Evolutionary conservation across 2,113 vertebrate genomes (phyloP), one percentile per base, ranked within the genome.

Genomic region (Vidua macroura): DNA sequence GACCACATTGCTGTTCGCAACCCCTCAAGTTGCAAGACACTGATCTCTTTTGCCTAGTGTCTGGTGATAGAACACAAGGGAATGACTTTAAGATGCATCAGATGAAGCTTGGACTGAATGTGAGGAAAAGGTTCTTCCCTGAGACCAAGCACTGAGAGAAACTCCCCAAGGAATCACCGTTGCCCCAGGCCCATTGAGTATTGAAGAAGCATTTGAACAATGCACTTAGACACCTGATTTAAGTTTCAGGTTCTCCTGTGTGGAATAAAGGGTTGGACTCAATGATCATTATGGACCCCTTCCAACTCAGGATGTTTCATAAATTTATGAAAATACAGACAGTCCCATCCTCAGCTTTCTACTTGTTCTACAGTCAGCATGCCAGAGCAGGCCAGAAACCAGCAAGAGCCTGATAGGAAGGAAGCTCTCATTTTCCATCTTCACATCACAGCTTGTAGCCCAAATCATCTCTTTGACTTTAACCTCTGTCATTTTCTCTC

Each of bases 141-240:
- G 28, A 89, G 16, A 6, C 37, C 1, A 8, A 67, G 48, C 14
- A 44, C 56, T 48, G 15, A 62, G 85, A 79, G 28, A 63, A 59
- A 35, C 24, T 91, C 11, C 30, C 3, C 8, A 41, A 15, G 5
- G 17, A 83, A 19, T 1, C 24, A 7, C 52, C n/a, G 25, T 43
- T 2, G 1, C 4, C 44, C 12, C 49, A 63, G 33, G 13, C 19
- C 13, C 15, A 1, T 1, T 58, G 24, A 28, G 23, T 70, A 18
- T 64, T 74, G 46, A 68, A 72, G 49, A 7, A 68, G 23, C 16
- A 41, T 75, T 74, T 75, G 16, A 72, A 46, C 39, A 79, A 58
- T 1, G 6, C 27, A 37, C 7, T 75, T 49, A 55, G 41, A 73
- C 14, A 46, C 15, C 12, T 13, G 7, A 68, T 56, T 74, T 43